phyloP scores from a whole-genome alignment of 2,888 invertebrate genomes.

The Maniola hyperantus region DNA sequence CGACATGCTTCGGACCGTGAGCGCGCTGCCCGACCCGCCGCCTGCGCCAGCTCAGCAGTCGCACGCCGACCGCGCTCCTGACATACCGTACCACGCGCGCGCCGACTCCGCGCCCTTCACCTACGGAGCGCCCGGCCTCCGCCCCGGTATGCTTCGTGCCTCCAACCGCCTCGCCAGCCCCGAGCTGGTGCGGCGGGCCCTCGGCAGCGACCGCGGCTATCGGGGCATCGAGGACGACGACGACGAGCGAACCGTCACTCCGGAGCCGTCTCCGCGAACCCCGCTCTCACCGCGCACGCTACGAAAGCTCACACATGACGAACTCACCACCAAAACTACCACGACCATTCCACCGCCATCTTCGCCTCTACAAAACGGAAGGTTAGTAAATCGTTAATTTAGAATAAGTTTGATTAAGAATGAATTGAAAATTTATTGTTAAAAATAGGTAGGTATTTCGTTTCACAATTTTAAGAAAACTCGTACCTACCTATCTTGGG shows the following conservation, averaged over 20 bases:
- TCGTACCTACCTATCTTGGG: no score
- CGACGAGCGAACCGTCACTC: constrained; percentile 68
- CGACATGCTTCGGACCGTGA: constrained; percentile 94
- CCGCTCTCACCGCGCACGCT: constrained; percentile 67
- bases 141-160: constrained; percentile 85
- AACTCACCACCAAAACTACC: constrained; percentile 63
- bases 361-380: constrained; percentile 67
- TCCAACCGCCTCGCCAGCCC: constrained; percentile 91
- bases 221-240: constrained; percentile 70
- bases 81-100: constrained; percentile 95
- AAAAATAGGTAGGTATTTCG: no score
- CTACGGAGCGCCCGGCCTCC: constrained; percentile 87
- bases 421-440: not conserved
- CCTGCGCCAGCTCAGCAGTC: constrained; percentile 63
- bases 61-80: constrained; percentile 65
- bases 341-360: constrained; percentile 48
- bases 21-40: constrained; percentile 87
- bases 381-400: constrained; percentile 57
- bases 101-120: constrained; percentile 94
- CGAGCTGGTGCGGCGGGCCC: constrained; percentile 90
- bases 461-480: no score
- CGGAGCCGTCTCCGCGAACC: constrained; percentile 59
- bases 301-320: constrained; percentile 69
- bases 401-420: no score
- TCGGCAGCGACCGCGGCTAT: constrained; percentile 69